phyloP scores from a whole-genome alignment of 1,140 invertebrate species.

The Colletes gigas region DNA sequence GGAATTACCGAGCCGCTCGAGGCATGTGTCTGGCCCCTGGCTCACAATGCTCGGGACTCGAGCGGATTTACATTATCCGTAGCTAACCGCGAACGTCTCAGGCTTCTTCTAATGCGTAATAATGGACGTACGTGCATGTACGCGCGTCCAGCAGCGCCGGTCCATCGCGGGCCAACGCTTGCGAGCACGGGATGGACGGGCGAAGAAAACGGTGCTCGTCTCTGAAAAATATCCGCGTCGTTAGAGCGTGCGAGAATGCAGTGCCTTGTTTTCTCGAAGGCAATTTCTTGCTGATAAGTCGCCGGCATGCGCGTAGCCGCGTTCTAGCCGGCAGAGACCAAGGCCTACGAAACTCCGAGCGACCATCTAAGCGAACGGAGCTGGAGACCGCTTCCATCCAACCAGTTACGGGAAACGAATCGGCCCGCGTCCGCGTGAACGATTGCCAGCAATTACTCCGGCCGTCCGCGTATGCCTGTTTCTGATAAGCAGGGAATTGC shows the following conservation, averaged over 20 bases:
- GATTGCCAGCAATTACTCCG: slow-evolving; percentile 42
- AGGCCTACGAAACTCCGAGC: background rate
- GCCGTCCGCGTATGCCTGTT: slow-evolving; percentile 2
- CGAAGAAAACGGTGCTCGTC: slow-evolving; percentile 37
- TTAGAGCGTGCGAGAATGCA: slow-evolving; percentile 67
- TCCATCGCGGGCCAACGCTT: slow-evolving; percentile 1
- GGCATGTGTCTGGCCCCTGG: no score
- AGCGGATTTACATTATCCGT: slow-evolving; percentile 62
- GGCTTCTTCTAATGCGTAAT: slow-evolving; percentile 62
- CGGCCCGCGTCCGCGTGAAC: slow-evolving; percentile 22
- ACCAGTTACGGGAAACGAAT: slow-evolving; percentile 27
- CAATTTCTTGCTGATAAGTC: slow-evolving; percentile 63
- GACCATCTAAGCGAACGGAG: background rate
- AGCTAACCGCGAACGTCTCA: slow-evolving; percentile 54
- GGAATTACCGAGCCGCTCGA: no score
- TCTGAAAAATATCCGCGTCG: slow-evolving; percentile 56
- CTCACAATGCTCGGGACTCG: slow-evolving; percentile 23
- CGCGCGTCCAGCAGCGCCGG: slow-evolving; percentile 6
- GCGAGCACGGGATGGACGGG: slow-evolving; percentile 24
- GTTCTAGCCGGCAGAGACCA: background rate
- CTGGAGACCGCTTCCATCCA: background rate
- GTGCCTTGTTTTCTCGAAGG: slow-evolving; percentile 61
- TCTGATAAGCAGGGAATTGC: slow-evolving; percentile 21
- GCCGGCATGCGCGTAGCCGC: slow-evolving; percentile 25
- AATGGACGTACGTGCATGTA: slow-evolving; percentile 49